Base-by-base conservation (phyloP, 2,113 vertebrate species). In the Halcyon malimbica region DNA sequence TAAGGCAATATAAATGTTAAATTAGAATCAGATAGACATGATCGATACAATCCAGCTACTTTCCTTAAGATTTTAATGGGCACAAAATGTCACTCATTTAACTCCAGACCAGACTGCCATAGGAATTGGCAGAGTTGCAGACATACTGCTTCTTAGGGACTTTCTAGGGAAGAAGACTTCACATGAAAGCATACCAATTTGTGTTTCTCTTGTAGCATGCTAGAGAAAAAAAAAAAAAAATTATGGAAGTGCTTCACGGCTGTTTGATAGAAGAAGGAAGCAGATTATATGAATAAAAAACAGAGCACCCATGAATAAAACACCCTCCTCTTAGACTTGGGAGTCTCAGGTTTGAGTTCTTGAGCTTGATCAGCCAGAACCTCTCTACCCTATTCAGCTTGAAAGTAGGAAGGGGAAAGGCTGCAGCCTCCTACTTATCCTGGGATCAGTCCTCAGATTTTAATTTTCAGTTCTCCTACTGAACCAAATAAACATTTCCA, bases 241-340 rank as follows among this genome's bases (percentile, higher is more conserved):
- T 33, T 2, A 21, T 41, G 33, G 18, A 42, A 62, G 48, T 56
- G 8, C 17, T 68, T 75, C 46, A 39, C 8, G 15, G 20, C 8
- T 87, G 20, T 29, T 91, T 87, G 39, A 68, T 23, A 75, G 48
- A 60, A 83, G 25, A 74, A 15, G 5, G 8, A 11, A 86, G 70
- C 16, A 48, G n/a, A 31, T 3, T 59, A 9, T 81, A 29, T 78
- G 28, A 65, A 74, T 37, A 65, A 89, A 80, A 76, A 10, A 0
- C 35, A 51, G 48, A 35, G 4, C 65, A 5, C 1, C 6, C 23
- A 29, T 33, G 23, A 85, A 42, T 64, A 68, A 78, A 50, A 12
- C 2, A 0, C 1, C 3, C 6, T 76, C 17, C 12, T 62, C 8
- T 33, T 33, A 25, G 20, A 39, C 4, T 26, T 4, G 9, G 5